Percentiles rank a stretch among this genome's conserved stretches.
phyloP scores from a whole-genome alignment of 2,888 invertebrate genomes.

The Lithosia quadra region DNA sequence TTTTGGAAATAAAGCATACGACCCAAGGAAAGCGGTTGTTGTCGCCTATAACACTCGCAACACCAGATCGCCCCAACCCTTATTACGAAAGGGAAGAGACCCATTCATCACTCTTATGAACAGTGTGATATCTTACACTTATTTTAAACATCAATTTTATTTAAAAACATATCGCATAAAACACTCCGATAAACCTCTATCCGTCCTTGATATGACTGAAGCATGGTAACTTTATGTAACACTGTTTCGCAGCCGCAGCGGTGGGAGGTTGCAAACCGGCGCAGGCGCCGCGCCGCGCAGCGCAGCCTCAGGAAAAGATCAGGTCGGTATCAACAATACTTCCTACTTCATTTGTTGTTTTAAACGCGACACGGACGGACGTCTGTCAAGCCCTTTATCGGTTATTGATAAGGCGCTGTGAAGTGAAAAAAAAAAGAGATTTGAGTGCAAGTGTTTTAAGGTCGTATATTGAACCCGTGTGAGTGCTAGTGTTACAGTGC shows the following conservation, averaged over 20 bases:
- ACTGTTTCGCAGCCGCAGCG: slow-evolving; percentile 78
- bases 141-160: slow-evolving; percentile 13
- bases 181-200: slow-evolving; percentile 13
- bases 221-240: slow-evolving; percentile 76
- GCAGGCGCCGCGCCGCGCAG: slow-evolving; percentile 71
- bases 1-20: not conserved
- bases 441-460: slow-evolving; percentile 40
- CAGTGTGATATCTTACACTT: too few species aligned
- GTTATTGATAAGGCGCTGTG: slow-evolving; percentile 34
- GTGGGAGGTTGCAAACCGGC: slow-evolving; percentile 78
- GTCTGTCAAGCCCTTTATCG: slow-evolving; percentile 49
- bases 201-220: slow-evolving; percentile 45
- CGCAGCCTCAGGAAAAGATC: slow-evolving; percentile 81
- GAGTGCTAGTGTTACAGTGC: slow-evolving; percentile 51
- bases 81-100: too few species aligned
- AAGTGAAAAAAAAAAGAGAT: slow-evolving; percentile 28
- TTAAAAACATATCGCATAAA: slow-evolving; percentile 3
- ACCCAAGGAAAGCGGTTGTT: too few species aligned
- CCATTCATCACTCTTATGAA: too few species aligned
- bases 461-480: slow-evolving; percentile 48
- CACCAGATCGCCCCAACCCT: too few species aligned
- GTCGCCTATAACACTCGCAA: too few species aligned
- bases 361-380: slow-evolving; percentile 62
- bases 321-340: slow-evolving; percentile 69
- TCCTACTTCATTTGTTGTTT: slow-evolving; percentile 75